Percentiles rank a stretch among this genome's conserved stretches.
Conservation (phyloP, 2,113 vertebrate species). For the Chloropsis hardwickii region DNA sequence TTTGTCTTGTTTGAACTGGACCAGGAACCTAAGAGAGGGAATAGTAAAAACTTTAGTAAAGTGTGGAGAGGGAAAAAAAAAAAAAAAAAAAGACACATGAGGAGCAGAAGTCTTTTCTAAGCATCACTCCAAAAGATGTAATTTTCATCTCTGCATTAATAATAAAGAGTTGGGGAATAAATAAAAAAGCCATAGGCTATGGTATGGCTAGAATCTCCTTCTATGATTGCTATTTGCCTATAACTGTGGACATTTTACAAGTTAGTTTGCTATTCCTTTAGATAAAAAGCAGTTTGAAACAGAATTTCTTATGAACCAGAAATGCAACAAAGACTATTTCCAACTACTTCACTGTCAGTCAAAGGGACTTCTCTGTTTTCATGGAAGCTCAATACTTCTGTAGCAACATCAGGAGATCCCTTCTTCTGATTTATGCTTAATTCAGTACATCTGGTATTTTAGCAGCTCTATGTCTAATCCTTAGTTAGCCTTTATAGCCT, state of each 20-base stretch:
- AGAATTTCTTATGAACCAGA: not conserved
- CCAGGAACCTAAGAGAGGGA: conserved; percentile 84
- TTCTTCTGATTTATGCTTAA: not conserved
- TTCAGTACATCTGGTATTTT: not conserved
- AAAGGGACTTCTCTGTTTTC: not conserved
- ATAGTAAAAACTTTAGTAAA: not conserved
- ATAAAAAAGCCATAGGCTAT: not conserved
- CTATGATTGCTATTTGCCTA: not conserved
- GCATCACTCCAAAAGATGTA: not conserved
- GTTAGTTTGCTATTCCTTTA: not conserved
- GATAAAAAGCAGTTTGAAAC: not conserved
- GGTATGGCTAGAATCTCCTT: not conserved
- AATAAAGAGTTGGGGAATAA: not conserved
- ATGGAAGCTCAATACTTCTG: not conserved
- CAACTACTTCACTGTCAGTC: not conserved
- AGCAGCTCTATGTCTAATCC: not conserved
- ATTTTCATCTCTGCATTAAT: not conserved
- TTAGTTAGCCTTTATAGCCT: not conserved
- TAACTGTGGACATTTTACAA: not conserved
- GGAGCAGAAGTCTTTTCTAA: not conserved
- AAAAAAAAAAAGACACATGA: fast-evolving
- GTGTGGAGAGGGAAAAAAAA: not conserved
- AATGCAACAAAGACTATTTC: not conserved
- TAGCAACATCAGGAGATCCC: fast-evolving
- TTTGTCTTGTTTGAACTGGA: conserved; percentile 97